Evolutionary conservation across 2,888 invertebrate genomes (phyloP).

Genomic region (Artemia sinica): DNA sequence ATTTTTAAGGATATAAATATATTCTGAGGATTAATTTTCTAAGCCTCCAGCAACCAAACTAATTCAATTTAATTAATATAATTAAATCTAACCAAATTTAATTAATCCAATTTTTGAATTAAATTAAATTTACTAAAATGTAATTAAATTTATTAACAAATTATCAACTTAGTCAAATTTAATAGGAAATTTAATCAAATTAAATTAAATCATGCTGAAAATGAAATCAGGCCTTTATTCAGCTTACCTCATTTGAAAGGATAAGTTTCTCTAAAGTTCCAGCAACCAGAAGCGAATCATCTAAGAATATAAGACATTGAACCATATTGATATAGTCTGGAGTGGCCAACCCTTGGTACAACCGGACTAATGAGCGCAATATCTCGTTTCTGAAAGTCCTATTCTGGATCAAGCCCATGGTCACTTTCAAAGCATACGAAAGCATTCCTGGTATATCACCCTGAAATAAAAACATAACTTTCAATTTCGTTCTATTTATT

Average conservation of each 20-base stretch:
- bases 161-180: constrained; percentile 16
- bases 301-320: constrained; percentile 88
- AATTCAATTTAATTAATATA: too few species aligned
- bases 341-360: constrained; percentile 70
- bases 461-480: constrained; percentile 30
- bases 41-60: too few species aligned
- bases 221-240: not conserved
- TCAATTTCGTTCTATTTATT: too few species aligned
- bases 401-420: constrained; percentile 89
- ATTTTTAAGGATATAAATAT: too few species aligned
- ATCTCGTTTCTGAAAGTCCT: constrained; percentile 80
- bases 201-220: not conserved
- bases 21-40: too few species aligned
- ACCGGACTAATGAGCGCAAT: constrained; percentile 64
- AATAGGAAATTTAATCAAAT: constrained; percentile 13
- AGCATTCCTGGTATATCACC: constrained; percentile 80
- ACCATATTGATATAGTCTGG: constrained; percentile 98
- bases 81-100: too few species aligned
- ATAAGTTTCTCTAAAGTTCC: constrained; percentile 77
- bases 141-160: too few species aligned
- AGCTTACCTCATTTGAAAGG: constrained; percentile 45
- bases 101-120: too few species aligned
- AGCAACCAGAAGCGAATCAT: constrained; percentile 80
- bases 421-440: constrained; percentile 85
- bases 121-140: too few species aligned